phyloP scores from a whole-genome alignment of 2,888 invertebrate species.

The Drosophila affinis region DNA sequence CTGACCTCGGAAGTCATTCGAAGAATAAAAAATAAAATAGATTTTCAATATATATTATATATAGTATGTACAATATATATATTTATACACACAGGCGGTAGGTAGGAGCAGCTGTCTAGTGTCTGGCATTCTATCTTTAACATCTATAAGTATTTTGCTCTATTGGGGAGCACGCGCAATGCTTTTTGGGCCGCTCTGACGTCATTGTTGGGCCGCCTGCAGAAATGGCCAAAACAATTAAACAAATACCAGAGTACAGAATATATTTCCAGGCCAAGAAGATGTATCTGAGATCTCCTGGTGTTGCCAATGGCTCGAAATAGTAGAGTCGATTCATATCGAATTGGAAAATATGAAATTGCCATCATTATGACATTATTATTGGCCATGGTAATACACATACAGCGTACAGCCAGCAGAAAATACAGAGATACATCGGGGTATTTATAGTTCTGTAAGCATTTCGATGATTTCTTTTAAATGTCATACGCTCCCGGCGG shows the following conservation, averaged over 20 bases:
- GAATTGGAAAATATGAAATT: constrained; percentile 13
- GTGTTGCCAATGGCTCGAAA: neutral
- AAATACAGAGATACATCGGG: constrained; percentile 9
- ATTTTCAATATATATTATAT: constrained; percentile 20
- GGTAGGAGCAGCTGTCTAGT: constrained; percentile 43
- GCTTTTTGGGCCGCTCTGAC: constrained; percentile 24
- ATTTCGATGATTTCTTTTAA: constrained; percentile 56
- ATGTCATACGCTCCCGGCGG: constrained; percentile 59
- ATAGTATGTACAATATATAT: neutral
- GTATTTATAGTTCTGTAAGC: constrained; percentile 55
- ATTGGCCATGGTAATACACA: constrained; percentile 40
- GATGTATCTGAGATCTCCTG: neutral
- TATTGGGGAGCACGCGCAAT: constrained; percentile 21
- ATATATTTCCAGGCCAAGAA: neutral
- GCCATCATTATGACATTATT: constrained; percentile 39
- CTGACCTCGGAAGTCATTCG: constrained; percentile 35
- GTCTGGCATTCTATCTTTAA: constrained; percentile 46
- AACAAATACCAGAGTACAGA: neutral
- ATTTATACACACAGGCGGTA: constrained; percentile 2
- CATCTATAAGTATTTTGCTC: constrained; percentile 26
- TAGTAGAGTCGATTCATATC: neutral
- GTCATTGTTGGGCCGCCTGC: constrained; percentile 40
- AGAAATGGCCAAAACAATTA: constrained; percentile 4
- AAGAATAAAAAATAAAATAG: constrained; percentile 33
- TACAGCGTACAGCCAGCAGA: neutral